A percentile compares a stretch with the other conserved stretches of the same genome.
Evolutionary conservation across 2,113 vertebrate genomes (phyloP).

Genomic region (Alethe castanea): DNA sequence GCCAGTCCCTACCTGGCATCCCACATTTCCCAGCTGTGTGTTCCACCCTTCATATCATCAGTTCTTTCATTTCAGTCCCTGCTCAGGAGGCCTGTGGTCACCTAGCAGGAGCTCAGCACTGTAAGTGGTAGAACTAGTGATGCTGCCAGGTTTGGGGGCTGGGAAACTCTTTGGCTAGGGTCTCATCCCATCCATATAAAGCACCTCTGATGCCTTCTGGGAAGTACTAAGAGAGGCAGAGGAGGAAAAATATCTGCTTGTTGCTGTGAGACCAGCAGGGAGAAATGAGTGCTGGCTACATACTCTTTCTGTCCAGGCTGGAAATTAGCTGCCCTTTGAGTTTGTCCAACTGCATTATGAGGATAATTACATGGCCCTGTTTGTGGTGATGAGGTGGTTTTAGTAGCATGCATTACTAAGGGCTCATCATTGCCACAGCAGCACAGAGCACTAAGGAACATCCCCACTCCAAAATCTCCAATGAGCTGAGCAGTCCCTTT

Average conservation of each 20-base stretch:
- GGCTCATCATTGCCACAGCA: background rate
- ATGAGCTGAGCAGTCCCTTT: background rate
- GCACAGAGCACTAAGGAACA: background rate
- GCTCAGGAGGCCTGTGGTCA: background rate
- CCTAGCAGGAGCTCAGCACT: background rate
- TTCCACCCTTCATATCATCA: background rate
- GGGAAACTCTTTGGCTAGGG: background rate
- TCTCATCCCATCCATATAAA: background rate
- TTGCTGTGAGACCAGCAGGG: background rate
- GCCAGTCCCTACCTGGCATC: background rate
- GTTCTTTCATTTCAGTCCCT: background rate
- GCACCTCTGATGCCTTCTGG: background rate
- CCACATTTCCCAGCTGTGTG: background rate
- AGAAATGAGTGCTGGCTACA: background rate
- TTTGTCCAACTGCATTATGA: rapidly evolving
- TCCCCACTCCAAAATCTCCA: background rate
- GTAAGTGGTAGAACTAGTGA: background rate
- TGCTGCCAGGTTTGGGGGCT: background rate
- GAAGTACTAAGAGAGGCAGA: background rate
- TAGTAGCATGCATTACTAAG: no score
- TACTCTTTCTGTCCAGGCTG: background rate
- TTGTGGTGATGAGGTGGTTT: background rate
- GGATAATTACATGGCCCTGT: background rate
- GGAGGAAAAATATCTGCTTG: background rate
- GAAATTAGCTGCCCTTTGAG: background rate